Percentiles rank a stretch among this genome's conserved stretches.
These are phyloP conservation scores for Thereva unica DNA, from an alignment of 2,888 invertebrate genomes.

Conservation along the genomic window DNA sequence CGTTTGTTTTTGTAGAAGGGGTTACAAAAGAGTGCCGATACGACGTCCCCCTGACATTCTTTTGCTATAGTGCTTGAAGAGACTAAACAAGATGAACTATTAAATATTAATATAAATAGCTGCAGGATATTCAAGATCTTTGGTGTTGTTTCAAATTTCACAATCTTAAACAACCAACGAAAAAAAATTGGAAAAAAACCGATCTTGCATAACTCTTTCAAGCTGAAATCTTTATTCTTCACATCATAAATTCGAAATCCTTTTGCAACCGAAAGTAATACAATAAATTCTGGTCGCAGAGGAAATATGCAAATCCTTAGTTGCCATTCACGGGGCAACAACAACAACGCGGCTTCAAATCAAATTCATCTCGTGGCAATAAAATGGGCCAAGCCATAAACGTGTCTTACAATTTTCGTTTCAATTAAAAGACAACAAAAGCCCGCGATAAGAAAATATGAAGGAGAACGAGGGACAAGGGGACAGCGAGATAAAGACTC, in stretches of 20 bases:
- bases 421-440: slow-evolving; percentile 28
- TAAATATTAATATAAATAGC: too few species aligned
- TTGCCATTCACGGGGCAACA: not conserved
- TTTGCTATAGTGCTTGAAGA: too few species aligned
- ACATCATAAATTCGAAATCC: not conserved
- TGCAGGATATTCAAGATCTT: too few species aligned
- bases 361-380: too few species aligned
- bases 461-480: slow-evolving; percentile 3
- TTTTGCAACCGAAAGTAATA: slow-evolving; percentile 1
- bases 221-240: slow-evolving; percentile 4
- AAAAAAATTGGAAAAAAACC: too few species aligned
- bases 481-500: slow-evolving; percentile 9
- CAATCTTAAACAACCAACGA: too few species aligned
- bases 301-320: not conserved
- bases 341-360: not conserved
- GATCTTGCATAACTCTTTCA: too few species aligned
- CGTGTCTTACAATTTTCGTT: slow-evolving; percentile 25
- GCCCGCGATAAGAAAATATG: slow-evolving; percentile 14
- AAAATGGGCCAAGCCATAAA: slow-evolving; percentile 14
- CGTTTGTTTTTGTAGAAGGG: too few species aligned
- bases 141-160: too few species aligned
- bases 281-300: not conserved
- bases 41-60: too few species aligned
- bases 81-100: too few species aligned
- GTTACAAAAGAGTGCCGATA: too few species aligned